These are phyloP conservation scores for Pterostichus niger DNA, from an alignment of 2,888 invertebrate species.

Conservation along the genomic window DNA sequence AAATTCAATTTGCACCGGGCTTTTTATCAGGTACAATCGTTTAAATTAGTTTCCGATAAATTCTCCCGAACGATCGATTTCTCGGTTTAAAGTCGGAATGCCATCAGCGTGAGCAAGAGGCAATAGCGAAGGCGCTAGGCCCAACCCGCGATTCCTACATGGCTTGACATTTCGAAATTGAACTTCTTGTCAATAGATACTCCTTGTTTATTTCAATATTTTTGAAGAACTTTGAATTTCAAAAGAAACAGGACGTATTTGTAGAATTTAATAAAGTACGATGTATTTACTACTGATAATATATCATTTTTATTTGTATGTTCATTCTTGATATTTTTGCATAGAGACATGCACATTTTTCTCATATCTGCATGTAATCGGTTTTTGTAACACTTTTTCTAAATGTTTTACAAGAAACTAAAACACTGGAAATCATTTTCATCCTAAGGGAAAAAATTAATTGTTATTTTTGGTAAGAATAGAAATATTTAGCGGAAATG, in stretches of 20 bases:
- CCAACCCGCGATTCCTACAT: background rate
- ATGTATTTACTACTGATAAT: constrained; percentile 24
- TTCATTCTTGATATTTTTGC: background rate
- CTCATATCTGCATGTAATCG: background rate
- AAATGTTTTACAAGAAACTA: no score
- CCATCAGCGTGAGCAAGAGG: background rate
- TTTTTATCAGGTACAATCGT: constrained; percentile 38
- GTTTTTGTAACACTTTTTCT: background rate
- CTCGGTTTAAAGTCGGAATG: constrained; percentile 27
- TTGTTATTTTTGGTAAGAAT: no score
- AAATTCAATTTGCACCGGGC: constrained; percentile 38
- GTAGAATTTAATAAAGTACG: constrained; percentile 30
- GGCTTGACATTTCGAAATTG: constrained; percentile 49
- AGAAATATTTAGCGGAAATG: no score
- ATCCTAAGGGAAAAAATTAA: no score
- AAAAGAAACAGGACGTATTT: constrained; percentile 1
- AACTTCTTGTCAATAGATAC: constrained; percentile 46
- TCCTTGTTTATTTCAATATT: constrained; percentile 51
- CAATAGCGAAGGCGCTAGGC: constrained; percentile 1
- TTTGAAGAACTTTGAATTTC: constrained; percentile 22
- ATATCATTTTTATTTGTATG: background rate
- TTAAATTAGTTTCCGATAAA: constrained; percentile 52
- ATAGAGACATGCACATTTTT: constrained; percentile 24
- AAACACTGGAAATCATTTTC: no score
- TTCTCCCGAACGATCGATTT: constrained; percentile 12